Evolutionary conservation across 2,888 invertebrate genomes (phyloP).

Genomic region (Sinelater perroti): DNA sequence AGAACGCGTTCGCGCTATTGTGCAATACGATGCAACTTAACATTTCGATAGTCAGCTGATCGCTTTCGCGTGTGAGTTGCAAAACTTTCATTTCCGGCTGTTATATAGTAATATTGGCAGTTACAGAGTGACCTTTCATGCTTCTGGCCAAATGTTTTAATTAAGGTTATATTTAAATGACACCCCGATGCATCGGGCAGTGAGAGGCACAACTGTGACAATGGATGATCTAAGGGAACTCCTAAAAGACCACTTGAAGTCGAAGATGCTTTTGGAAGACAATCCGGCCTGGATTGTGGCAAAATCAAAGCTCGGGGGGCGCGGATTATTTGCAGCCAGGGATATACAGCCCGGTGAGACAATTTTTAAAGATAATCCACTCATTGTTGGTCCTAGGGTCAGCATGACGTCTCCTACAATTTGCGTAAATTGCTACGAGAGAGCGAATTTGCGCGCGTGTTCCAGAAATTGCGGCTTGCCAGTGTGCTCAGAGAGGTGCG

Average conservation of each 20-base stretch:
- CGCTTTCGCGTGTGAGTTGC: neutral
- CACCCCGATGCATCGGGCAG: neutral
- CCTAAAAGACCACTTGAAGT: slow-evolving; percentile 15
- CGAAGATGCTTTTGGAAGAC: slow-evolving; percentile 19
- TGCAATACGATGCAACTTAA: neutral
- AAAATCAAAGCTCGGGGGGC: slow-evolving; percentile 70
- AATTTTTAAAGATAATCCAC: slow-evolving; percentile 74
- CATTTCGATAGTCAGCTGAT: too few relatives aligned
- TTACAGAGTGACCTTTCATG: neutral
- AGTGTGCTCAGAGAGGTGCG: slow-evolving; percentile 73
- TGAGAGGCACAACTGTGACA: neutral
- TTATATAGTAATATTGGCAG: neutral
- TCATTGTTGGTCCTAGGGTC: slow-evolving; percentile 75
- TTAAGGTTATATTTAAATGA: slow-evolving; percentile 17
- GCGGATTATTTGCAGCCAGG: slow-evolving; percentile 75
- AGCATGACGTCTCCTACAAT: slow-evolving; percentile 64
- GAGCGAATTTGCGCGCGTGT: slow-evolving; percentile 62
- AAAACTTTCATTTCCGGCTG: neutral
- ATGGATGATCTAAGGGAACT: neutral
- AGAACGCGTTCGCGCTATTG: neutral
- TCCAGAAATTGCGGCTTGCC: slow-evolving; percentile 72
- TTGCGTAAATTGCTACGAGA: slow-evolving; percentile 72
- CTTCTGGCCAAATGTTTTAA: slow-evolving; percentile 24
- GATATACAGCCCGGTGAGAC: slow-evolving; percentile 74
- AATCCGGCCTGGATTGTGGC: slow-evolving; percentile 68